Conservation (phyloP, 2,888 invertebrate genomes). For the Petrophora chlorosata region DNA sequence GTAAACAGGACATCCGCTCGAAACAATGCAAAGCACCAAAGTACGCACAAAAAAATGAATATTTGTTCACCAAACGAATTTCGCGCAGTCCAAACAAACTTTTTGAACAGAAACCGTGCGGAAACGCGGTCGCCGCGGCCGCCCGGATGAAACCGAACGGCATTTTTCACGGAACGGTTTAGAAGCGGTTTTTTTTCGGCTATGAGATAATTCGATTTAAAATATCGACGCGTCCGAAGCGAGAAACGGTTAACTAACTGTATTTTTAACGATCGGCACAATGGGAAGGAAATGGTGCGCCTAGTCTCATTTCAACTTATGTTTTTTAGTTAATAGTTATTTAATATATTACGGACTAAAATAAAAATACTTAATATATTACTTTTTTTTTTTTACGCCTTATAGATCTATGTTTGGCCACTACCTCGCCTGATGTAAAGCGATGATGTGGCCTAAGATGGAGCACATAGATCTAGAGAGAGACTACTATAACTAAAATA, state of each 20-base stretch:
- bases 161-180: slow-evolving; percentile 48
- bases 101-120: slow-evolving; percentile 57
- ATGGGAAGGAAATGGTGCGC: slow-evolving; percentile 2
- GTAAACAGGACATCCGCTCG: slow-evolving; percentile 67
- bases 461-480: too few relatives aligned
- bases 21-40: slow-evolving; percentile 64
- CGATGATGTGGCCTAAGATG: too few relatives aligned
- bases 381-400: too few relatives aligned
- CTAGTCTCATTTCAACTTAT: too few relatives aligned
- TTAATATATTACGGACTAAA: too few relatives aligned
- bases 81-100: slow-evolving; percentile 59
- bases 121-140: slow-evolving; percentile 41
- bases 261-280: slow-evolving; percentile 33
- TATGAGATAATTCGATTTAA: slow-evolving; percentile 46
- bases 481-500: too few relatives aligned
- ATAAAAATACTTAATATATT: too few relatives aligned
- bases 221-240: slow-evolving; percentile 38
- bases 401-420: too few relatives aligned
- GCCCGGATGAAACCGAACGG: slow-evolving; percentile 48
- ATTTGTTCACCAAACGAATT: slow-evolving; percentile 64
- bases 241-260: slow-evolving; percentile 35
- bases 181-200: slow-evolving; percentile 38
- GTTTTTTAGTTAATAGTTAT: too few relatives aligned
- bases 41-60: slow-evolving; percentile 57
- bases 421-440: too few relatives aligned